A percentile compares a stretch with the other conserved stretches of the same genome.
Conservation (phyloP, 1,140 invertebrate genomes). For the Theocolax elegans region DNA sequence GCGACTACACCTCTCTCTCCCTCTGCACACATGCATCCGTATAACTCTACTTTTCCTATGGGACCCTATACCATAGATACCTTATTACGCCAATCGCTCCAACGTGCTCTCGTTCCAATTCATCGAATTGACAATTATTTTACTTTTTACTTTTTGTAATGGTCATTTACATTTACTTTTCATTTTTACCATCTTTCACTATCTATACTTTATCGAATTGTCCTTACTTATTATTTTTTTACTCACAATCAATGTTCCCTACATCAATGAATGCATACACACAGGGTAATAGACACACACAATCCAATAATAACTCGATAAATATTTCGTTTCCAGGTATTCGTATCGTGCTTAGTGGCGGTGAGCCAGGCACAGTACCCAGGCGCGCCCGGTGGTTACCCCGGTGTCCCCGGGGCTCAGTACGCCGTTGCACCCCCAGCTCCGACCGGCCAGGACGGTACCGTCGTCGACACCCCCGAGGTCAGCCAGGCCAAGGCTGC, state of each 20-base stretch:
- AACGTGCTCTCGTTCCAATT: background rate
- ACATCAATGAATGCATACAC: no score
- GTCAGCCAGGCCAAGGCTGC: slow-evolving; percentile 66
- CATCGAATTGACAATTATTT: no score
- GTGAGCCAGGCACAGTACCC: slow-evolving; percentile 55
- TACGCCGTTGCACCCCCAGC: slow-evolving; percentile 61
- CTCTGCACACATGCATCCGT: no score
- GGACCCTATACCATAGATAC: background rate
- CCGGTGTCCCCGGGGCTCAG: slow-evolving; percentile 41
- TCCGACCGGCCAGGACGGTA: slow-evolving; percentile 69
- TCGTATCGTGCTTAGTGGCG: slow-evolving; percentile 48
- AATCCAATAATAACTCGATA: no score
- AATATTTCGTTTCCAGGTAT: slow-evolving; percentile 47
- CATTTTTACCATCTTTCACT: no score
- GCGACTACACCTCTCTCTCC: background rate
- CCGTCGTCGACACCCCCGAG: slow-evolving; percentile 68
- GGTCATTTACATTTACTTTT: no score
- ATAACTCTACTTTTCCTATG: slow-evolving; percentile 32
- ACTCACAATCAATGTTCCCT: no score
- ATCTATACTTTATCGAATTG: no score
- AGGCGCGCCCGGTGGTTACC: slow-evolving; percentile 54
- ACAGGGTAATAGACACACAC: no score
- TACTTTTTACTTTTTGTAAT: no score
- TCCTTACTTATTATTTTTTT: no score
- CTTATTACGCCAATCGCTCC: background rate